Conservation (phyloP, 2,797 vertebrate genomes). For the Scolopax bukidnonensis region DNA sequence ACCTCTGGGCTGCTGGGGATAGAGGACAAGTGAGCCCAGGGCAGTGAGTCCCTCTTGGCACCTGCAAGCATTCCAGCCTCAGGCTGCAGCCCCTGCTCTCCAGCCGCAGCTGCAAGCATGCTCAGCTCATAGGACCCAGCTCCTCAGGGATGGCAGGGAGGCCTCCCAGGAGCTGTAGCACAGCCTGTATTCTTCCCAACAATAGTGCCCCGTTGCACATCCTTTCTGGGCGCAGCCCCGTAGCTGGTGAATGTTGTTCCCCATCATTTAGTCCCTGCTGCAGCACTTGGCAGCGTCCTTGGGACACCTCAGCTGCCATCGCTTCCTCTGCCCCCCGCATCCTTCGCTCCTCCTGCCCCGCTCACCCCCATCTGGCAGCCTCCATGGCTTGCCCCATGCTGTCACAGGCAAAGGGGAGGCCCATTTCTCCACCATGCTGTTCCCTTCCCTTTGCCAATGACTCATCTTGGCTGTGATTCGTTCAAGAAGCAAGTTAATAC, state of each 20-base stretch:
- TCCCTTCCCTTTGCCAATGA: background rate
- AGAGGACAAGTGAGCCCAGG: too few species aligned
- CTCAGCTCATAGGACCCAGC: background rate
- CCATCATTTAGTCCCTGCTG: background rate
- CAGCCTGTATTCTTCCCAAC: background rate
- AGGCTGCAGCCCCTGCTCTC: background rate
- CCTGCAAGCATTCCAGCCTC: background rate
- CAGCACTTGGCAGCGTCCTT: background rate
- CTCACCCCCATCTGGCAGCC: background rate
- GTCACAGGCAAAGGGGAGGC: background rate
- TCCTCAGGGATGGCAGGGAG: background rate
- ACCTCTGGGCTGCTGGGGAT: background rate
- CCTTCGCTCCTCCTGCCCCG: accelerated
- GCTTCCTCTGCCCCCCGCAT: background rate
- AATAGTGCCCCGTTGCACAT: accelerated
- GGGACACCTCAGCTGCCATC: background rate
- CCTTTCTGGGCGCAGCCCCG: background rate
- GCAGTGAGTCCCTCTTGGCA: accelerated
- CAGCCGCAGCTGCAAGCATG: accelerated
- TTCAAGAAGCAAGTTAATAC: constrained; percentile 18
- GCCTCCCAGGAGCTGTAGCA: background rate
- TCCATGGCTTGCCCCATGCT: background rate
- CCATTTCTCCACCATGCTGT: background rate
- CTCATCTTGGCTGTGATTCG: background rate
- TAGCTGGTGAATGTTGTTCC: background rate